These are phyloP conservation scores for Lordiphosa mommai DNA, from an alignment of 1,140 invertebrate genomes.

Conservation along the genomic window DNA sequence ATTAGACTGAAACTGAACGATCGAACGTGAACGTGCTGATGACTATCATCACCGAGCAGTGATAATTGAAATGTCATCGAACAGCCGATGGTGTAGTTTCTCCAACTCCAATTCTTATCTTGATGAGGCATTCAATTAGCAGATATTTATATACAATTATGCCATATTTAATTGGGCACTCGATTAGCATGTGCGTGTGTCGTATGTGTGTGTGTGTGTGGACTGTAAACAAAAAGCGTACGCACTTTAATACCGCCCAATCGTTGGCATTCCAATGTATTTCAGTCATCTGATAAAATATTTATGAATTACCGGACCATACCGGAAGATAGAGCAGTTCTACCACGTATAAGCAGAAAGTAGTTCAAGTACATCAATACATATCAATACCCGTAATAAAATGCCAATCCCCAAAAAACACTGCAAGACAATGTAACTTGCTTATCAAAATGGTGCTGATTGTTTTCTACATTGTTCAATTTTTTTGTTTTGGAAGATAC, in stretches of 20 bases:
- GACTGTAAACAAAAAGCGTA: conserved; percentile 15
- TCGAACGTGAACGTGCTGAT: conserved; percentile 31
- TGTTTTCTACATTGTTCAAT: conserved; percentile 44
- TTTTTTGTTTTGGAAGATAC: conserved; percentile 27
- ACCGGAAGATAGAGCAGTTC: too few species aligned
- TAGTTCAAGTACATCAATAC: conserved; percentile 49
- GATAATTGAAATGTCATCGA: conserved; percentile 45
- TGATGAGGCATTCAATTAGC: conserved; percentile 62
- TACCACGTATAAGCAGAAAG: too few species aligned
- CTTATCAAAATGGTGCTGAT: conserved; percentile 34
- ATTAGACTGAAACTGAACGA: conserved; percentile 22
- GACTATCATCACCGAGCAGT: conserved; percentile 21
- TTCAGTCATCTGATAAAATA: conserved; percentile 60
- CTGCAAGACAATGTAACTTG: conserved; percentile 31
- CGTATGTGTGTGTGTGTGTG: conserved; percentile 10
- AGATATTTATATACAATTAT: conserved; percentile 63
- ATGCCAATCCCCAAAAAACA: not conserved
- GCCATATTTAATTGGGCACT: conserved; percentile 54
- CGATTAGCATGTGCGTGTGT: conserved; percentile 48
- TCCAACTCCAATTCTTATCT: conserved; percentile 37
- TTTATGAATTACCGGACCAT: conserved; percentile 28
- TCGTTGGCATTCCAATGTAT: conserved; percentile 53
- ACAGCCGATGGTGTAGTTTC: conserved; percentile 24
- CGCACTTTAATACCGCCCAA: conserved; percentile 39
- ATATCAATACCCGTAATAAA: conserved; percentile 19